These are phyloP conservation scores for Papilio polytes DNA, from an alignment of 1,140 invertebrate genomes.

Conservation along the genomic window DNA sequence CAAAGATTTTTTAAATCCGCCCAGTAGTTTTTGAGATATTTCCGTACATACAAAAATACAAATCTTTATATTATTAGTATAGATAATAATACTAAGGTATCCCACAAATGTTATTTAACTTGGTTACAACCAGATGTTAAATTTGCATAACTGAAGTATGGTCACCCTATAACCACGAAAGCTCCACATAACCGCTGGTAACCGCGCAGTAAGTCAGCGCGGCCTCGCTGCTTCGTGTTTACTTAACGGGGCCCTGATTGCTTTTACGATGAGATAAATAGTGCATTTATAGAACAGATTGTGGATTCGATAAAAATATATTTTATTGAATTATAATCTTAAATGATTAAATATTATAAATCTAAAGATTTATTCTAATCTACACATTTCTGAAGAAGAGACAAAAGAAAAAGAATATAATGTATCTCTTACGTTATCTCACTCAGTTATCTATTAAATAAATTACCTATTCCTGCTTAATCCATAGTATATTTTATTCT, in stretches of 20 bases:
- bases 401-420: no score
- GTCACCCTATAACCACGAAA: conserved; percentile 7
- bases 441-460: no score
- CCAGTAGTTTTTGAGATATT: no score
- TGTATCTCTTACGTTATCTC: no score
- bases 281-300: conserved; percentile 24
- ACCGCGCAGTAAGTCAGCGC: conserved; percentile 38
- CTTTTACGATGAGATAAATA: conserved; percentile 40
- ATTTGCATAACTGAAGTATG: neutral
- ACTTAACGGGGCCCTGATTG: conserved; percentile 44
- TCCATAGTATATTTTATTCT: no score
- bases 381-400: no score
- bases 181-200: conserved; percentile 34
- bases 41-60: no score
- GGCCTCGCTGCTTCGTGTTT: conserved; percentile 41
- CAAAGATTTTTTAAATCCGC: no score
- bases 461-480: no score
- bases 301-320: conserved; percentile 4
- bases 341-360: neutral
- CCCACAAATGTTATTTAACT: neutral
- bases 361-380: no score
- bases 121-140: neutral
- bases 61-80: no score
- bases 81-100: neutral
- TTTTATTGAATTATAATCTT: conserved; percentile 1